Evolutionary conservation across 2,113 vertebrate genomes (phyloP).

Genomic region (Gulo gulo): DNA sequence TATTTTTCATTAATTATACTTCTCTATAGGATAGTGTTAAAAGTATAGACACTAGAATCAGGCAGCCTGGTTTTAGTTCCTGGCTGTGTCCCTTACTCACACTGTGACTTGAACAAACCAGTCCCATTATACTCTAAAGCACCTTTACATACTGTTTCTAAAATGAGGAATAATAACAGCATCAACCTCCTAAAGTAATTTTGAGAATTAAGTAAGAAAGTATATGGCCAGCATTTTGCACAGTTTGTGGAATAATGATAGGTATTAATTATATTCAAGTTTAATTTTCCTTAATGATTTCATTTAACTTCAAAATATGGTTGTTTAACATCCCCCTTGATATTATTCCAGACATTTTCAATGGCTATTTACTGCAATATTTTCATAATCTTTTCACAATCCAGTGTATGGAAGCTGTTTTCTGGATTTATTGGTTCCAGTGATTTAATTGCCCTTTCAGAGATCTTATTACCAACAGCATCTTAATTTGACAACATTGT

Average conservation of each 20-base stretch:
- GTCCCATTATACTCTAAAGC: neutral
- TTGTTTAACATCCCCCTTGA: neutral
- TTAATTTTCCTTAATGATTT: slow-evolving; percentile 12
- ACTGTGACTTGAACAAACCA: neutral
- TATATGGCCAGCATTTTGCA: neutral
- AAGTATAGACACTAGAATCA: neutral
- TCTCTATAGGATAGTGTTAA: neutral
- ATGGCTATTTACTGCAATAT: neutral
- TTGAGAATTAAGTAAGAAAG: neutral
- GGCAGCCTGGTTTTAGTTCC: neutral
- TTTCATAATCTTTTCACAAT: slow-evolving; percentile 2
- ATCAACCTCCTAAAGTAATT: neutral
- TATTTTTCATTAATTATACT: neutral
- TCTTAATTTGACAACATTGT: neutral
- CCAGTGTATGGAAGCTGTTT: neutral
- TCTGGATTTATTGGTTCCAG: neutral
- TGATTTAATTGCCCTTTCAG: neutral
- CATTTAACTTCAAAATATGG: neutral
- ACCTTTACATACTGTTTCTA: neutral
- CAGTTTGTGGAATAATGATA: neutral
- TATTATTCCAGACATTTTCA: slow-evolving; percentile 8
- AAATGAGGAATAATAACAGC: neutral
- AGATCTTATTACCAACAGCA: neutral
- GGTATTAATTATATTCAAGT: neutral
- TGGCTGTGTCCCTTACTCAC: neutral